These are phyloP conservation scores for Platalea minor DNA, from an alignment of 2,797 vertebrate genomes.

Conservation along the genomic window DNA sequence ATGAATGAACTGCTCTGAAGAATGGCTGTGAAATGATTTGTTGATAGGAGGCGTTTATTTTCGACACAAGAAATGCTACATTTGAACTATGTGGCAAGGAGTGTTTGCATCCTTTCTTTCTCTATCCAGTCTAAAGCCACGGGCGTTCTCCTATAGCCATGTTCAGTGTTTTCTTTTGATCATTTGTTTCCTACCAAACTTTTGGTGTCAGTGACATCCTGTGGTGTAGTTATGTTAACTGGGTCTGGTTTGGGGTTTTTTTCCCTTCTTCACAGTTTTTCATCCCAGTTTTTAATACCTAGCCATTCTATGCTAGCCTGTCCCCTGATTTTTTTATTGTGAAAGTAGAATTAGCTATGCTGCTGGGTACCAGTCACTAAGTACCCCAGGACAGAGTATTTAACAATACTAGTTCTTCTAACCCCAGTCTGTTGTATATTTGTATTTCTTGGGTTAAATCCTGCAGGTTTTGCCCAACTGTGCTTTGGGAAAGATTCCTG, in stretches of 20 bases:
- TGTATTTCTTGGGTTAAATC: not conserved
- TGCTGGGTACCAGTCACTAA: not conserved
- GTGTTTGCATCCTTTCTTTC: not conserved
- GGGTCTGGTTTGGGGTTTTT: not conserved
- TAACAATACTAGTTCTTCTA: not conserved
- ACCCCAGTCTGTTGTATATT: not conserved
- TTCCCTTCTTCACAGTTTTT: not conserved
- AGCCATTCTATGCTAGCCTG: not conserved
- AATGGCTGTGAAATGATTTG: not conserved
- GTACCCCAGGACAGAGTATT: not conserved
- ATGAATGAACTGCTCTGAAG: not conserved
- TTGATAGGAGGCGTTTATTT: not conserved
- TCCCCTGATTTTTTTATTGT: not conserved
- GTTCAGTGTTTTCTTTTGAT: not conserved
- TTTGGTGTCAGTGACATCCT: not conserved
- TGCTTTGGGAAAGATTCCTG: not conserved
- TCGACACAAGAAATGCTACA: not conserved
- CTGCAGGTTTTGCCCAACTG: not conserved
- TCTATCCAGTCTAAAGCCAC: not conserved
- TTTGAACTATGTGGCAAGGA: not conserved
- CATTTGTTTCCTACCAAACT: not conserved
- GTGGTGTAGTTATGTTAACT: not conserved
- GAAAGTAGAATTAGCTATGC: not conserved
- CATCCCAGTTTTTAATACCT: not conserved
- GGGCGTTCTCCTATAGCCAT: not conserved